Conservation (phyloP, 2,888 invertebrate genomes). For the Linyphia triangularis region DNA sequence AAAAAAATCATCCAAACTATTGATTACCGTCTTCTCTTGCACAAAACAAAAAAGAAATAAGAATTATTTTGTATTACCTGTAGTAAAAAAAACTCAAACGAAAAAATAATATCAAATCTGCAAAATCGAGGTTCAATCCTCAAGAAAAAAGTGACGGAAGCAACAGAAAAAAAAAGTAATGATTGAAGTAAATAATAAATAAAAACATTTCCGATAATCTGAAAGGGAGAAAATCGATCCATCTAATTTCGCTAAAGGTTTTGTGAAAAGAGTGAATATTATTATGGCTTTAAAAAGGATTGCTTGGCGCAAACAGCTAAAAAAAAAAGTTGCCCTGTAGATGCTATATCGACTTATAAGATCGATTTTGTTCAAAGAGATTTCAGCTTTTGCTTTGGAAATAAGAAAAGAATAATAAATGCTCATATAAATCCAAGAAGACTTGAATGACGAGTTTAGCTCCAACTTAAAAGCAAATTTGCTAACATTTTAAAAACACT, state of each 20-base stretch:
- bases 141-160: not conserved
- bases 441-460: not conserved
- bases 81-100: slow-evolving; percentile 33
- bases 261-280: slow-evolving; percentile 67
- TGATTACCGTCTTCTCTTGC: slow-evolving; percentile 47
- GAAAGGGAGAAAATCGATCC: slow-evolving; percentile 65
- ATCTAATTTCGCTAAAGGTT: slow-evolving; percentile 70
- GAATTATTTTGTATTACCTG: slow-evolving; percentile 54
- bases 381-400: slow-evolving; percentile 1
- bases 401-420: slow-evolving; percentile 13
- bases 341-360: not conserved
- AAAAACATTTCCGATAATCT: slow-evolving; percentile 71
- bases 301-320: slow-evolving; percentile 30
- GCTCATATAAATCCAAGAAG: not conserved
- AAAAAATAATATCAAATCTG: slow-evolving; percentile 57
- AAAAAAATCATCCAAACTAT: slow-evolving; percentile 69
- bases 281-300: slow-evolving; percentile 67
- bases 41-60: slow-evolving; percentile 28
- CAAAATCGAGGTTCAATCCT: slow-evolving; percentile 50
- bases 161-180: slow-evolving; percentile 50
- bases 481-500: not conserved
- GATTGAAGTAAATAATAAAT: slow-evolving; percentile 72
- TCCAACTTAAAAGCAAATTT: not conserved
- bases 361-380: slow-evolving; percentile 20
- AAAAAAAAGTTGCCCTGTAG: slow-evolving; percentile 26